These are phyloP conservation scores for Columbina picui DNA, from an alignment of 2,113 vertebrate species.

Conservation along the genomic window DNA sequence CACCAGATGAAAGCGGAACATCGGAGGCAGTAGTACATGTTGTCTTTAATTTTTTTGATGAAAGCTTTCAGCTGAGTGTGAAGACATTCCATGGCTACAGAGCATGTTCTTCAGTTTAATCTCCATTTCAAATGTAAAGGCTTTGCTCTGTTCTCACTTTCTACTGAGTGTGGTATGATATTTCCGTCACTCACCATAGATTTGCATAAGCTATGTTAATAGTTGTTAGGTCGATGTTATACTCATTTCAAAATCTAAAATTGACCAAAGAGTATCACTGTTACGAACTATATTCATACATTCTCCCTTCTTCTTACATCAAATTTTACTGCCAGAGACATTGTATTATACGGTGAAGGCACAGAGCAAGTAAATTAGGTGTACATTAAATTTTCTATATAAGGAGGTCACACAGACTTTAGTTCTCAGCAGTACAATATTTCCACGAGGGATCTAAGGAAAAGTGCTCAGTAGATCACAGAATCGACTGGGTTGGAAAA, in stretches of 20 bases:
- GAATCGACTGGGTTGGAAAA: too few relatives aligned
- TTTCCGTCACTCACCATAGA: not conserved
- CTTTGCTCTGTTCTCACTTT: not conserved
- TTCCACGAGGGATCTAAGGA: not conserved
- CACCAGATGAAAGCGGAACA: not conserved
- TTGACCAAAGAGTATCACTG: not conserved
- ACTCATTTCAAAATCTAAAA: not conserved
- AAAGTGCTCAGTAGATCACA: not conserved
- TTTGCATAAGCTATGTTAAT: not conserved
- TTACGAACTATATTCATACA: not conserved
- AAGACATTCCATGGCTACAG: not conserved
- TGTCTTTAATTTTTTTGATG: not conserved
- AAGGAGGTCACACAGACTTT: not conserved
- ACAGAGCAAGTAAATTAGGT: not conserved
- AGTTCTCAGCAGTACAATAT: not conserved
- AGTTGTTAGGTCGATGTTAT: not conserved
- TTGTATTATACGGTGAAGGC: not conserved
- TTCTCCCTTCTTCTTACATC: not conserved
- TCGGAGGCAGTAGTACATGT: not conserved
- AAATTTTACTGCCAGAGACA: not conserved
- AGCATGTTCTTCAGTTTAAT: not conserved
- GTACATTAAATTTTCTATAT: not conserved
- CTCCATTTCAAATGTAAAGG: not conserved
- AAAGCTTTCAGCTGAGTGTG: too few relatives aligned
- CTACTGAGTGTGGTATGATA: not conserved